phyloP scores from a whole-genome alignment of 2,113 vertebrate species.

The Sterna hirundo region DNA sequence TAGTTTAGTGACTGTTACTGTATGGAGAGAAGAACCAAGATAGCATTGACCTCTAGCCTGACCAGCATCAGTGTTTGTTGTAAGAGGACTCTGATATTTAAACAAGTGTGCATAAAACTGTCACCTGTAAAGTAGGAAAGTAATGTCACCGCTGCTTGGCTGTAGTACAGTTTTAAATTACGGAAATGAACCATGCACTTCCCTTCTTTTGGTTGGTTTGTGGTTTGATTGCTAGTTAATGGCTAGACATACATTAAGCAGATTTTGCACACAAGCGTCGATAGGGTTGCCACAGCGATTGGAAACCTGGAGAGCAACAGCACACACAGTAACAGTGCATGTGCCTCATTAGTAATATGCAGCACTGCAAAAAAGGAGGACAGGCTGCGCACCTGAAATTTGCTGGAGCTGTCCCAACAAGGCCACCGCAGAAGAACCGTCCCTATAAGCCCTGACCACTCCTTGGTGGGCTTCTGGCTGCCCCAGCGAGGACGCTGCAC shows the following conservation, averaged over 20 bases:
- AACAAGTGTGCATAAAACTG: neutral
- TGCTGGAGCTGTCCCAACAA: neutral
- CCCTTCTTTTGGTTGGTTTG: neutral
- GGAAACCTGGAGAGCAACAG: neutral
- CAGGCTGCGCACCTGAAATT: fast-evolving
- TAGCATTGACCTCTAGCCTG: neutral
- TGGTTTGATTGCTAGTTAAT: neutral
- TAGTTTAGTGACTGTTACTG: neutral
- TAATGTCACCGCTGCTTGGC: neutral
- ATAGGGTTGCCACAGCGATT: fast-evolving
- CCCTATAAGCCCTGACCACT: fast-evolving
- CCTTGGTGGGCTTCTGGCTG: neutral
- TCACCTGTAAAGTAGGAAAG: neutral
- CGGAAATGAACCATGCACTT: neutral
- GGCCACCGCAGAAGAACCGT: neutral
- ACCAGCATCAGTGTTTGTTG: neutral
- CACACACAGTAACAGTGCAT: fast-evolving
- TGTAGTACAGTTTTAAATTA: neutral
- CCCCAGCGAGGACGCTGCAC: neutral
- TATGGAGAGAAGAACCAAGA: neutral
- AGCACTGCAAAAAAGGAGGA: too few relatives aligned
- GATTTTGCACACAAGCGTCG: too few relatives aligned
- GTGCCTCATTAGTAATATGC: fast-evolving
- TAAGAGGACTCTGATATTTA: neutral
- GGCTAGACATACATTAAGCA: fast-evolving